A percentile compares a stretch with the other conserved stretches of the same genome.
phyloP scores from a whole-genome alignment of 2,797 vertebrate species.

The Takifugu rubripes region DNA sequence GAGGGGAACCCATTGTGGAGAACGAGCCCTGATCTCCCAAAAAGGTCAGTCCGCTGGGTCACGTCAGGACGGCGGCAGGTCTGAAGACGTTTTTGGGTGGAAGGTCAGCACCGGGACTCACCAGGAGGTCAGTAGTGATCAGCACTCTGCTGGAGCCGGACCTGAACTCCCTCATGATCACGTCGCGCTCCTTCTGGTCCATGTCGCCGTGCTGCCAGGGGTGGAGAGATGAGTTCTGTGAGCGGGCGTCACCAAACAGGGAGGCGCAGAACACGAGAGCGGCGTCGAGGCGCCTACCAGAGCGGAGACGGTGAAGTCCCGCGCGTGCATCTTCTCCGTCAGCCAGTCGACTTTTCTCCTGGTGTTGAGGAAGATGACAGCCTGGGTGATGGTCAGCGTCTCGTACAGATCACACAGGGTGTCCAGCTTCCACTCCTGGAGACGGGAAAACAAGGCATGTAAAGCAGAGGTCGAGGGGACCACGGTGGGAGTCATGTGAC shows the following conservation, averaged over 20 bases:
- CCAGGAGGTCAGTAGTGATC: slow-evolving; percentile 98
- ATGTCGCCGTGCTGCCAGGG: slow-evolving; percentile 90
- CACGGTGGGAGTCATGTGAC: slow-evolving; percentile 64
- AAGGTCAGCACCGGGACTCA: slow-evolving; percentile 56
- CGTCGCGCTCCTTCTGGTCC: slow-evolving; percentile 98
- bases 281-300: slow-evolving; percentile 79
- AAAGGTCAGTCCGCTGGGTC: slow-evolving; percentile 54
- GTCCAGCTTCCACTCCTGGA: slow-evolving; percentile 97
- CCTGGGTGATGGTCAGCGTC: slow-evolving; percentile 97
- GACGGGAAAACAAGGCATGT: not conserved
- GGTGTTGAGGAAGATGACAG: slow-evolving; percentile 98
- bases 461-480: not conserved
- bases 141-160: slow-evolving; percentile 96
- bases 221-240: not conserved
- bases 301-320: slow-evolving; percentile 97
- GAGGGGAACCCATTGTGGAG: slow-evolving; percentile 77
- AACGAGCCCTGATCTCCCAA: slow-evolving; percentile 79
- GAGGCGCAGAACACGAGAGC: not conserved
- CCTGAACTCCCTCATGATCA: slow-evolving; percentile 97
- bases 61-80: slow-evolving; percentile 50
- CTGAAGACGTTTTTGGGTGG: slow-evolving; percentile 37
- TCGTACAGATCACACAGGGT: slow-evolving; percentile 97
- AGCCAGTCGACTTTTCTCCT: slow-evolving; percentile 99
- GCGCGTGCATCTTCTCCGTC: slow-evolving; percentile 96
- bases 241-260: not conserved